Evolutionary conservation across 2,113 vertebrate species (phyloP), one percentile per base, ranked within the genome.

Genomic region (Caranx melampygus): DNA sequence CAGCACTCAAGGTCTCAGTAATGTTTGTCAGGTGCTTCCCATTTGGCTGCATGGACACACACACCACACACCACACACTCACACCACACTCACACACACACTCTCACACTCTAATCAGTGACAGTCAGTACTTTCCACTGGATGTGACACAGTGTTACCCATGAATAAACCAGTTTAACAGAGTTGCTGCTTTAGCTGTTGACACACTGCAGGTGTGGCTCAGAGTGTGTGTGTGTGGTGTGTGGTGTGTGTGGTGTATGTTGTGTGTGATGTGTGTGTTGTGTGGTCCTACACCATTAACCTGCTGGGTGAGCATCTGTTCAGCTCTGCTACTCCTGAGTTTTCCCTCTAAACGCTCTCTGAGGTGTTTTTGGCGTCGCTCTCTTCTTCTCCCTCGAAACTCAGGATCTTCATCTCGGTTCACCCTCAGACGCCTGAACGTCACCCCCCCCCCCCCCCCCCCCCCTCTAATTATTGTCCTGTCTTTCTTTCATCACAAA

Each of bases 21-120:
- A 85, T 85, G 82, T 86, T 82, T 87, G 85, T 82, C 79, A 85
- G 85, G 80, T 81, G 79, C 63, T 80, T 92, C 52, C 35, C n/a
- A 79, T 87, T 79, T 83, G 66, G 62, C 70, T 74, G 57, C 49
- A 6, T 4, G 65, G 15, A n/a, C n/a, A n/a, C n/a, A n/a, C n/a
- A n/a, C n/a, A n/a, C n/a, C n/a, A n/a, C n/a, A 13, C 60, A n/a
- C 10, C n/a, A 26, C 75, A 72, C 67, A 75, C 49, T 47, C 44
- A 52, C 75, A 65, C 70, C n/a, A 75, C 71, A 79, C 73, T 72
- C 66, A 79, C 73, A 60, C 62, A 76, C 62, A 40, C 16, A 78
- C 33, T 65, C 60, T 57, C 64, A 26, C 33, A 33, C 4, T 60
- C 26, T 79, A 72, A 85, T 82, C 84, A 67, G 69, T 72, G 57